Evolutionary conservation across 2,888 invertebrate genomes (phyloP), one percentile per base, ranked within the genome.

Genomic region (Congeria kusceri): DNA sequence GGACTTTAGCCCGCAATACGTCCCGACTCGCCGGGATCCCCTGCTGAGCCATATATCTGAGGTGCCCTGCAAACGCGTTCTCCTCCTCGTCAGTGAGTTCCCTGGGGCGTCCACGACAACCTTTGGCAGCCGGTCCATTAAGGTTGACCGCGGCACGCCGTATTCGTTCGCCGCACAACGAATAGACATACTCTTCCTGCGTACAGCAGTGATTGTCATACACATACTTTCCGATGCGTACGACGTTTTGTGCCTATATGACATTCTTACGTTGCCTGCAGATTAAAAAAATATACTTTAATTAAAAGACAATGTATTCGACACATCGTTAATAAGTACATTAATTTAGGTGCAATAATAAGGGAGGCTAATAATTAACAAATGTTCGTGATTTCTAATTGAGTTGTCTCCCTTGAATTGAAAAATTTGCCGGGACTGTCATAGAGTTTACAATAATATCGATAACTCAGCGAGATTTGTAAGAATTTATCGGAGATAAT

Each of bases 61-160:
- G 58, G 29, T 15, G 28, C 9, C 28, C 28, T 11, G 28, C 58
- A 58, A 58, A 27, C 13, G 58, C 27, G n/a, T 11, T 23, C 27
- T 58, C 58, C n/a, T n/a, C n/a, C n/a, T 58, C 58, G 28, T 58
- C 58, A 5, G 27, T 28, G 27, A 27, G 58, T 18, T 58, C 58
- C 27, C 58, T n/a, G 27, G 13, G 18, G 11, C 58, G 23, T 11
- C 7, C n/a, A 27, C 29, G 25, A n/a, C 58, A 25, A n/a, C 28
- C 20, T 20, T 28, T 27, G 20, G 20, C 20, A 58, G 7, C 18
- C 27, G 28, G 58, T 58, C 58, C 27, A 25, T 20, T n/a, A 58
- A 23, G 3, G 58, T 58, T 11, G 15, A 28, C 28, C 15, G 25
- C n/a, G 58, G 58, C 27, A 58, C 58, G n/a, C 29, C 29, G n/a